Base-by-base conservation (phyloP, 2,797 vertebrate genomes). In the Paratrypauchen microcephalus region DNA sequence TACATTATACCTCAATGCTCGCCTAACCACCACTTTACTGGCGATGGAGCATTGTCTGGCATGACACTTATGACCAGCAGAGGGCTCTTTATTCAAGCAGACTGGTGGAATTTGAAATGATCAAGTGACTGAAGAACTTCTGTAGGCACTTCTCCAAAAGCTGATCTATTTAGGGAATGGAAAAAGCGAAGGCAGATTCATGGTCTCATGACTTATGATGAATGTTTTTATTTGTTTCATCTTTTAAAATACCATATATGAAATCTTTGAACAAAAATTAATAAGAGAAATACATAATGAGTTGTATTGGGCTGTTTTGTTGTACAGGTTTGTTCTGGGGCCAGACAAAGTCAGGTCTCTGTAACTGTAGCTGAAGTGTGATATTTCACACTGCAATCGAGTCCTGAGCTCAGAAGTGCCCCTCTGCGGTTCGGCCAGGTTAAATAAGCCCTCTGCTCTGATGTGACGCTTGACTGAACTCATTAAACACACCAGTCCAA, bases 131-230 rank as follows among this genome's bases (percentile, higher is more conserved):
- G 56, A 66, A 70, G 72, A 78, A 68, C 67, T 62, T 71, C 32
- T n/a, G 36, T 19, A 3, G 56, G 68, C 69, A 23, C 11, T 1
- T 50, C 54, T 74, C 58, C 30, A 60, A 60, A 60, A 30, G 11
- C 77, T 69, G 12, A 21, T 64, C 82, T 83, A 82, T 84, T 85
- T 85, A 67, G 62, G 68, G 83, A 79, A 67, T 66, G 58, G 60
- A 62, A 63, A 80, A 68, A 65, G 63, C 47, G 57, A 81, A 71
- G 62, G 26, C 62, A 26, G 15, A 48, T 26, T 9, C 11, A 57
- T 8, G 60, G 58, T 23, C 5, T 62, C 61, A 23, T 47, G 5
- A 24, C 23, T 48, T 18, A 48, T 7, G 41, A 45, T 16, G 13
- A 24, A 47, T 24, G 58, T 18, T 36, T 30, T 11, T 57, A 5